Evolutionary conservation across 1,140 invertebrate species (phyloP).

Genomic region (Berghia stephanieae): DNA sequence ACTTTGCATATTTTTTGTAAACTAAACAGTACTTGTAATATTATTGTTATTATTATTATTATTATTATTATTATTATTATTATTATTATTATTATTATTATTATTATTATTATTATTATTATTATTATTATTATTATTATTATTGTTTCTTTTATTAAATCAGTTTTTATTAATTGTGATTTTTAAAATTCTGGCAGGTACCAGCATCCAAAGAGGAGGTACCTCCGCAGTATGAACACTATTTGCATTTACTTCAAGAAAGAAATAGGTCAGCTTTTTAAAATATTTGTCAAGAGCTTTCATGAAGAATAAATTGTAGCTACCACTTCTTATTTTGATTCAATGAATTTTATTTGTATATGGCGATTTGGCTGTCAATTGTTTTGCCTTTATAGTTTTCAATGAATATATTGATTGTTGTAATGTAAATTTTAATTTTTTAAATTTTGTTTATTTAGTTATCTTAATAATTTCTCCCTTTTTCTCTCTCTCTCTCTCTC

Average conservation of each 20-base stretch:
- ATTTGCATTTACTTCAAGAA: slow-evolving; percentile 60
- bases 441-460: too few species aligned
- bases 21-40: slow-evolving; percentile 13
- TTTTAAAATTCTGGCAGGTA: slow-evolving; percentile 27
- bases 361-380: neutral
- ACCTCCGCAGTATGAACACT: slow-evolving; percentile 60
- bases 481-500: slow-evolving; percentile 23
- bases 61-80: neutral
- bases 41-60: too few species aligned
- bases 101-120: neutral
- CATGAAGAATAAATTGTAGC: neutral
- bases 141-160: neutral
- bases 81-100: neutral
- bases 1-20: slow-evolving; percentile 17
- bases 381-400: neutral
- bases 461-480: too few species aligned
- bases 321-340: too few species aligned
- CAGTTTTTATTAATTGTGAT: neutral
- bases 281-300: neutral
- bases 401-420: neutral
- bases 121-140: slow-evolving; percentile 9
- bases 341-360: too few species aligned
- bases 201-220: slow-evolving; percentile 56
- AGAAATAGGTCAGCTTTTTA: slow-evolving; percentile 55
- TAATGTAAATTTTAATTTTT: neutral